A percentile compares a stretch with the other conserved stretches of the same genome.
phyloP scores from a whole-genome alignment of 2,797 vertebrate species.

The Notolabrus celidotus region DNA sequence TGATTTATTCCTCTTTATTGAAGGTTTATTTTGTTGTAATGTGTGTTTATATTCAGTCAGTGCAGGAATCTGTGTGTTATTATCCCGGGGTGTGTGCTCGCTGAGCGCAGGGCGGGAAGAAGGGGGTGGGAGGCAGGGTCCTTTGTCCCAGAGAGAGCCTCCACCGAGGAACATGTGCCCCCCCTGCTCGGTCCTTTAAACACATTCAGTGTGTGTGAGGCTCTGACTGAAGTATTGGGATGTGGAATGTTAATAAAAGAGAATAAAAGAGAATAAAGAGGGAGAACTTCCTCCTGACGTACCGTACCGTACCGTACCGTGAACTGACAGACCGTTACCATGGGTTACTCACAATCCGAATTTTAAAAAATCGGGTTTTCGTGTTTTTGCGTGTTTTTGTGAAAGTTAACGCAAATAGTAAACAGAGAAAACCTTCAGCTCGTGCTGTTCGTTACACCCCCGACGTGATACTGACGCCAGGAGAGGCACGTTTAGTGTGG shows the following conservation, averaged over 20 bases:
- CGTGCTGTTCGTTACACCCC: neutral
- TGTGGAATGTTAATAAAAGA: neutral
- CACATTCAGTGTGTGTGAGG: neutral
- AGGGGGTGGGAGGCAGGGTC: constrained; percentile 56
- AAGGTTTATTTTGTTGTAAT: neutral
- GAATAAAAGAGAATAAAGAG: neutral
- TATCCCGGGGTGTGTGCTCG: constrained; percentile 10
- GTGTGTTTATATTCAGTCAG: neutral
- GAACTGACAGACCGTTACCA: neutral
- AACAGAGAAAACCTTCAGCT: neutral
- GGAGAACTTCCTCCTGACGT: constrained; percentile 21
- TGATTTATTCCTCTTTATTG: too few species aligned
- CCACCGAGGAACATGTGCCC: constrained; percentile 11
- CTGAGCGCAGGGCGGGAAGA: constrained; percentile 68
- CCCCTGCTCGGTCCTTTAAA: neutral
- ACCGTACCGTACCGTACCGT: neutral
- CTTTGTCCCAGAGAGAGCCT: constrained; percentile 71
- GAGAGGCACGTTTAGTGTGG: constrained; percentile 5
- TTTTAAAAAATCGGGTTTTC: neutral
- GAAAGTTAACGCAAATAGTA: constrained; percentile 9
- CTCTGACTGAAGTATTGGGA: neutral
- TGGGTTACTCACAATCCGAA: neutral
- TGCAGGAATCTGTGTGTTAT: neutral
- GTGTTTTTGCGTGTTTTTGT: neutral
- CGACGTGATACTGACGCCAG: neutral